phyloP scores from a whole-genome alignment of 37 sponge, comb jelly and placozoan species.

The Ephydatia muelleri region DNA sequence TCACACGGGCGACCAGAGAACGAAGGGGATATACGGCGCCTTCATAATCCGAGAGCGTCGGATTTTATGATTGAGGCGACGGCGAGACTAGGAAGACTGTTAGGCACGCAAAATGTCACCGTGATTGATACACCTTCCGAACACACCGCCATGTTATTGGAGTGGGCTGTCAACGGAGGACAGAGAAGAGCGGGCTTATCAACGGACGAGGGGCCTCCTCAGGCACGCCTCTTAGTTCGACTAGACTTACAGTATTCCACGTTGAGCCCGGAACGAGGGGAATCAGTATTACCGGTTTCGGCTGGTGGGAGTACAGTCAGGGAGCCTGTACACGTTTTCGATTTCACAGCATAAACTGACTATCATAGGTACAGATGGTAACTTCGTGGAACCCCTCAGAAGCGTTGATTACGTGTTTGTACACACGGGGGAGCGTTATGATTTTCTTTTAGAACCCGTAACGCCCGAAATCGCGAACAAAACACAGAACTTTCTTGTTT shows the following conservation, averaged over 20 bases:
- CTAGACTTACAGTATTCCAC: constrained; percentile 32
- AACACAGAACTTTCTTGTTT: not conserved
- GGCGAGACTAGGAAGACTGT: not conserved
- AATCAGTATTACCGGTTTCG: constrained; percentile 68
- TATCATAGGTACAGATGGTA: constrained; percentile 75
- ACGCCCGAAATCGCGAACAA: constrained; percentile 10
- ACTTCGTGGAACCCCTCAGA: constrained; percentile 37
- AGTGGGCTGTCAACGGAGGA: constrained; percentile 42
- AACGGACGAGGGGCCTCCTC: constrained; percentile 63
- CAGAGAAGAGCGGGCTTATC: constrained; percentile 56
- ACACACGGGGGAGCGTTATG: constrained; percentile 85
- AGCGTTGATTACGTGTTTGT: constrained; percentile 74
- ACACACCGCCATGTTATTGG: constrained; percentile 67
- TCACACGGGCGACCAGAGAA: constrained; percentile 75
- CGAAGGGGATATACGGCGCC: constrained; percentile 80
- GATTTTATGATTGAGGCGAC: not conserved
- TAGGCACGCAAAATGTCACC: not conserved
- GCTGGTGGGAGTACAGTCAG: constrained; percentile 78
- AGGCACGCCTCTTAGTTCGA: constrained; percentile 11
- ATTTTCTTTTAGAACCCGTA: constrained; percentile 58
- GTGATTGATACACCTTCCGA: constrained; percentile 41
- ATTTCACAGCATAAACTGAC: constrained; percentile 66
- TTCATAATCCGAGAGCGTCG: constrained; percentile 60
- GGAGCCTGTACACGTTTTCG: constrained; percentile 63
- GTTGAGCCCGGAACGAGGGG: constrained; percentile 26